A percentile compares a stretch with the other conserved stretches of the same genome.
These are phyloP conservation scores for Macrochelys suwanniensis DNA, from an alignment of 2,797 vertebrate species.

Conservation along the genomic window DNA sequence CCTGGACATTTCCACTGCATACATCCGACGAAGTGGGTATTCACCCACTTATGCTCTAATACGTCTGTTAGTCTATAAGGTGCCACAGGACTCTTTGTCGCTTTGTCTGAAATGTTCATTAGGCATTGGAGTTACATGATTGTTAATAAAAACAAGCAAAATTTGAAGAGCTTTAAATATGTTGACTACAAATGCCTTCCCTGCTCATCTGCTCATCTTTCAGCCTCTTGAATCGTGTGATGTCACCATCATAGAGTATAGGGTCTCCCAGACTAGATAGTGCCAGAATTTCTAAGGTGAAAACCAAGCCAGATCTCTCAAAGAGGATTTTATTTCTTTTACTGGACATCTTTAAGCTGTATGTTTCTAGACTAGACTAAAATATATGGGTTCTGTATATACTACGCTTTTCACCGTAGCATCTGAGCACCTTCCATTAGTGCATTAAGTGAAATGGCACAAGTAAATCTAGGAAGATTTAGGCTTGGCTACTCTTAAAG, in stretches of 20 bases:
- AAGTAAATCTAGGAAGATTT: not conserved
- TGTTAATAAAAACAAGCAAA: not conserved
- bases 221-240: not conserved
- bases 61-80: no score
- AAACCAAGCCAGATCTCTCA: not conserved
- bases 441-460: not conserved
- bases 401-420: not conserved
- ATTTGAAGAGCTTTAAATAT: not conserved
- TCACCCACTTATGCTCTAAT: no score
- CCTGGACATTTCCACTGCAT: no score
- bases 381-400: not conserved
- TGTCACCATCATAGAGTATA: not conserved
- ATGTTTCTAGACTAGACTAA: not conserved
- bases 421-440: not conserved
- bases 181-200: not conserved
- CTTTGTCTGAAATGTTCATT: no score
- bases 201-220: not conserved
- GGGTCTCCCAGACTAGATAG: not conserved
- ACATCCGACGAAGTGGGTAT: no score
- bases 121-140: not conserved
- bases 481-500: not conserved
- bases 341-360: not conserved
- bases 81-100: no score
- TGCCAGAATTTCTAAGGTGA: not conserved
- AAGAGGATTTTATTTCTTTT: not conserved